These are phyloP conservation scores for Drosophila navojoa DNA, from an alignment of 1,140 invertebrate species.

Conservation along the genomic window DNA sequence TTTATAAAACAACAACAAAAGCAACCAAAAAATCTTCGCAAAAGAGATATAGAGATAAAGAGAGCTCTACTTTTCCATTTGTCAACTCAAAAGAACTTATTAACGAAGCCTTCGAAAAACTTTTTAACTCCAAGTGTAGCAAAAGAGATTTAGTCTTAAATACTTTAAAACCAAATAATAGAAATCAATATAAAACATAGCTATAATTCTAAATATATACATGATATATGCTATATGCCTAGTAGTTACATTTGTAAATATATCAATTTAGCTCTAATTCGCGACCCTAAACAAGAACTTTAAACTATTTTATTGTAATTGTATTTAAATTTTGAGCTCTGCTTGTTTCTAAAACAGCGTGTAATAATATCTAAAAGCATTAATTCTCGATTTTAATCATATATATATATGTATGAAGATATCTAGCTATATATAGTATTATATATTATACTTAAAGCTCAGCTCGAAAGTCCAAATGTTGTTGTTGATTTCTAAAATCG, in stretches of 20 bases:
- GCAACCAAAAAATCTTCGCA: constrained; percentile 15
- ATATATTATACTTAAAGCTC: constrained; percentile 54
- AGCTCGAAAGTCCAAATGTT: constrained; percentile 63
- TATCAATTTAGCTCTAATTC: constrained; percentile 54
- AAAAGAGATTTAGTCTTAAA: constrained; percentile 58
- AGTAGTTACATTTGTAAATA: constrained; percentile 75
- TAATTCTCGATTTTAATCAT: constrained; percentile 63
- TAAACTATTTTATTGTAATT: constrained; percentile 72
- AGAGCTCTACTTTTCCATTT: constrained; percentile 77
- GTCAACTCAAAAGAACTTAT: constrained; percentile 83
- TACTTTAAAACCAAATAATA: constrained; percentile 48
- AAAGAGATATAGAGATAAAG: constrained; percentile 19
- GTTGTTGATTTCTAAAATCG: constrained; percentile 81
- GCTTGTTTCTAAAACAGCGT: constrained; percentile 72
- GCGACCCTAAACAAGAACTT: constrained; percentile 36
- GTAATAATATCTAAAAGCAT: constrained; percentile 56
- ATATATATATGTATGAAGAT: constrained; percentile 14
- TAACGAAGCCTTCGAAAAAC: constrained; percentile 81
- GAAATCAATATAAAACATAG: constrained; percentile 14
- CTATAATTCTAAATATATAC: constrained; percentile 34
- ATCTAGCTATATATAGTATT: constrained; percentile 40
- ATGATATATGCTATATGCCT: constrained; percentile 1
- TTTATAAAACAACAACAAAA: constrained; percentile 24
- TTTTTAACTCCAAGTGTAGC: constrained; percentile 81
- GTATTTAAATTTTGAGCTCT: constrained; percentile 55